These are phyloP conservation scores for Thereuonema tuberculata DNA, from an alignment of 1,140 invertebrate genomes.

Conservation along the genomic window DNA sequence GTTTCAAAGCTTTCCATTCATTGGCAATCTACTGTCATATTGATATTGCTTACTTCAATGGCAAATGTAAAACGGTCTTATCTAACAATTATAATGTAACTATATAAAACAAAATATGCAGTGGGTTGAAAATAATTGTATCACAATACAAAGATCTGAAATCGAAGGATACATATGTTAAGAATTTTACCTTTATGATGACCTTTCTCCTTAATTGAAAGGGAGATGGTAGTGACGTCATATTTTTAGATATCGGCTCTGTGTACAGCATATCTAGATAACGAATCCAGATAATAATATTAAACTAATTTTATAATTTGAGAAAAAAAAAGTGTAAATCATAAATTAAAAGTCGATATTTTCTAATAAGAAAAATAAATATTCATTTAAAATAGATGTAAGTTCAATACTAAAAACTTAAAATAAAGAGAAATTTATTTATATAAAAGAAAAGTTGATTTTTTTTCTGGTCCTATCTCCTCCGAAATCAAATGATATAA, in stretches of 20 bases:
- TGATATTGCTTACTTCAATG: too few species aligned
- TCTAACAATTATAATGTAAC: too few species aligned
- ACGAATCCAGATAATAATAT: not conserved
- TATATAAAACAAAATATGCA: too few species aligned
- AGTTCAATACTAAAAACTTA: not conserved
- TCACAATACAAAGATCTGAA: too few species aligned
- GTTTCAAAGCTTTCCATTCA: too few species aligned
- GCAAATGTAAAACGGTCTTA: too few species aligned
- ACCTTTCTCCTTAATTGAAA: slow-evolving; percentile 35
- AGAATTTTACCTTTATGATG: slow-evolving; percentile 35
- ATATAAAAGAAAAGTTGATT: not conserved
- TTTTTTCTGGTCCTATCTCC: too few species aligned
- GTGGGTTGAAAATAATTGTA: too few species aligned
- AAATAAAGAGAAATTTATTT: not conserved
- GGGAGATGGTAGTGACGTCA: slow-evolving; percentile 29
- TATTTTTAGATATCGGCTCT: slow-evolving; percentile 22
- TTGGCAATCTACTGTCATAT: too few species aligned
- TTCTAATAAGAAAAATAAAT: not conserved
- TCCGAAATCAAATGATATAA: not conserved
- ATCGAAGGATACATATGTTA: too few species aligned
- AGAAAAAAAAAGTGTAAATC: not conserved
- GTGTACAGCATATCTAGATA: slow-evolving; percentile 28
- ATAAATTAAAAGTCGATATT: not conserved
- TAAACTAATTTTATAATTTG: not conserved
- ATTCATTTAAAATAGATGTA: not conserved